phyloP scores from a whole-genome alignment of 2,113 vertebrate genomes.

The Panurus biarmicus region DNA sequence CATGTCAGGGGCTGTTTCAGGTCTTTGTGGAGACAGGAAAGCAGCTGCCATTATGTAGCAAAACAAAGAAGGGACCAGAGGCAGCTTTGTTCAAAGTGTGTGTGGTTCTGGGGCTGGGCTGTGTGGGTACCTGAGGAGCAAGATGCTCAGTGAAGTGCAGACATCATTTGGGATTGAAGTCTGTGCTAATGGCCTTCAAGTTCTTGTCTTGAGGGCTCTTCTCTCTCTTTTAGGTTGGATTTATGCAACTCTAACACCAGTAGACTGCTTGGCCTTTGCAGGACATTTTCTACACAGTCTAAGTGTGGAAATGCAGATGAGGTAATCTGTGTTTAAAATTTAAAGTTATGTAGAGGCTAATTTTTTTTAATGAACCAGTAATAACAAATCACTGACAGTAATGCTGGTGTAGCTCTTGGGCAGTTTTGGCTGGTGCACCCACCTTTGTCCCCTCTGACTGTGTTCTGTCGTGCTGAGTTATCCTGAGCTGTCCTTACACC shows the following conservation, averaged over 20 bases:
- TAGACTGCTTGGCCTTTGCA: conserved; percentile 93
- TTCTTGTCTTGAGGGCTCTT: neutral
- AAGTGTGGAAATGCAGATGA: conserved; percentile 98
- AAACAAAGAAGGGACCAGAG: neutral
- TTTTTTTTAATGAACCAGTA: neutral
- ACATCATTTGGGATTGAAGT: neutral
- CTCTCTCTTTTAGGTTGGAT: conserved; percentile 84
- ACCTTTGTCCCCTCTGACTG: accelerated
- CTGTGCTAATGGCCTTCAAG: neutral
- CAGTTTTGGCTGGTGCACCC: neutral
- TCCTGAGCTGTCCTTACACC: neutral
- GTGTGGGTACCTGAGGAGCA: neutral
- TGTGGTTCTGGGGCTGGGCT: neutral
- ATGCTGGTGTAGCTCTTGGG: neutral
- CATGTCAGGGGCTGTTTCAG: neutral
- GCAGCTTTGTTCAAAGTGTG: neutral
- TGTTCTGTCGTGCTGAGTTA: neutral
- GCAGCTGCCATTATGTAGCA: neutral
- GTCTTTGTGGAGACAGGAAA: neutral
- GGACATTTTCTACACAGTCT: conserved; percentile 96
- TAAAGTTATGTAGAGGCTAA: neutral
- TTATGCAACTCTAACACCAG: conserved; percentile 93
- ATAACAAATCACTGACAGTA: neutral
- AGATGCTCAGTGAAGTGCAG: neutral
- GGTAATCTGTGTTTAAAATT: conserved; percentile 64